These are phyloP conservation scores for Oryzias melastigma DNA, from an alignment of 2,113 vertebrate species.

Conservation along the genomic window DNA sequence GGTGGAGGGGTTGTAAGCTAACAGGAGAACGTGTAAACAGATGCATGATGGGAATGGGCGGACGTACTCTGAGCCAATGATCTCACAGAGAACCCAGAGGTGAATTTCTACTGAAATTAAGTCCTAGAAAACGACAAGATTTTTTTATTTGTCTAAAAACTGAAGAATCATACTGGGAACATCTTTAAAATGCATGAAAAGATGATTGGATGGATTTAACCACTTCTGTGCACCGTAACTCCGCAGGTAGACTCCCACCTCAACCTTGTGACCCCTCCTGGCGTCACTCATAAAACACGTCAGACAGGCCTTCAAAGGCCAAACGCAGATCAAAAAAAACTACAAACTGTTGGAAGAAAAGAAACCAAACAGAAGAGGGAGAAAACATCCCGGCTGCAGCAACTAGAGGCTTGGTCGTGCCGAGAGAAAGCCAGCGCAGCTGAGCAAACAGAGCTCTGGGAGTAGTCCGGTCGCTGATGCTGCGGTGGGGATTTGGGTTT, in stretches of 20 bases:
- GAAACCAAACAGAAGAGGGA: constrained; percentile 67
- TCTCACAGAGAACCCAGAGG: no score
- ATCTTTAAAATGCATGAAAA: no score
- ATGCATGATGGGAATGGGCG: no score
- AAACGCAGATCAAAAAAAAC: constrained; percentile 65
- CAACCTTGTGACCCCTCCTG: constrained; percentile 38
- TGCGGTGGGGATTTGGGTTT: constrained; percentile 63
- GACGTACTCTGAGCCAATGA: no score
- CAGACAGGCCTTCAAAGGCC: constrained; percentile 32
- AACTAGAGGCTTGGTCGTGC: constrained; percentile 56
- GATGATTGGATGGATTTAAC: constrained; percentile 34
- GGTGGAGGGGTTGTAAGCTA: no score
- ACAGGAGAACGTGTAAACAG: no score
- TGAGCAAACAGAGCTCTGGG: constrained; percentile 75
- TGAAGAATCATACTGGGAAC: no score
- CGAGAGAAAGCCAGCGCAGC: constrained; percentile 72
- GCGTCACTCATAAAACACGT: constrained; percentile 41
- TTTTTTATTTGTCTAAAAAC: no score
- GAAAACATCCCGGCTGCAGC: constrained; percentile 62
- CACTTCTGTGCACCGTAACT: constrained; percentile 58
- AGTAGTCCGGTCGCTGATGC: constrained; percentile 66
- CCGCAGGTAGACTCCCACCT: constrained; percentile 60
- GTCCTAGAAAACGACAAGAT: no score
- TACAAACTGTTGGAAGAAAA: constrained; percentile 63
- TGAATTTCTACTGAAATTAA: no score